phyloP scores from a whole-genome alignment of 2,113 vertebrate species.

The Siniperca knerii region DNA sequence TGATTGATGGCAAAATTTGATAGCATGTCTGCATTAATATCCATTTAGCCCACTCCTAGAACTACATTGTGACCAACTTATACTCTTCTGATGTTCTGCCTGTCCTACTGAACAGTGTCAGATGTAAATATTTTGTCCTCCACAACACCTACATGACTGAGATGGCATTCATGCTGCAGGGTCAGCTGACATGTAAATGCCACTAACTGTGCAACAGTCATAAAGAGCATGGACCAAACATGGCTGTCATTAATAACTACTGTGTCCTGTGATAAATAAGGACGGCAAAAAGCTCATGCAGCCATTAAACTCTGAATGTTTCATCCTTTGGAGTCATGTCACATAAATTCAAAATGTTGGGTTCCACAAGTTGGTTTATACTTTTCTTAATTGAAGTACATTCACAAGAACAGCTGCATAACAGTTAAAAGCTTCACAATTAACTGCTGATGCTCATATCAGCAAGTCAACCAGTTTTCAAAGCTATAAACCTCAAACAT shows the following conservation, averaged over 20 bases:
- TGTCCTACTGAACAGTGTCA: background rate
- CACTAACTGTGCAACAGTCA: background rate
- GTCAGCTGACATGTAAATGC: constrained; percentile 39
- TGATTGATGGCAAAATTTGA: background rate
- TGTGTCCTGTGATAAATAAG: background rate
- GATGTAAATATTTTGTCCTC: constrained; percentile 15
- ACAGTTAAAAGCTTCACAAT: background rate
- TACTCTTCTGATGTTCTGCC: background rate
- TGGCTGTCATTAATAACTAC: background rate
- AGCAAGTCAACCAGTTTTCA: background rate
- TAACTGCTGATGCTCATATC: too few relatives aligned
- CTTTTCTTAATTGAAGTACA: background rate
- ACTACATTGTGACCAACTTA: background rate
- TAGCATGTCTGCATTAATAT: background rate
- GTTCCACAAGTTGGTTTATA: background rate
- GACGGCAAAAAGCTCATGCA: background rate
- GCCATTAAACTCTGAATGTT: background rate
- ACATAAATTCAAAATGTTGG: background rate
- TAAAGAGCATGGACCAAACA: background rate
- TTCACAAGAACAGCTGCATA: background rate
- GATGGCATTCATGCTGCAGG: constrained; percentile 23
- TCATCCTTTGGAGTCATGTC: background rate
- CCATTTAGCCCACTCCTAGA: background rate
- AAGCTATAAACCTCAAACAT: background rate
- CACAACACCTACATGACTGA: background rate